Conservation (phyloP, 1,140 invertebrate genomes). For the Tyrophagus putrescentiae region DNA sequence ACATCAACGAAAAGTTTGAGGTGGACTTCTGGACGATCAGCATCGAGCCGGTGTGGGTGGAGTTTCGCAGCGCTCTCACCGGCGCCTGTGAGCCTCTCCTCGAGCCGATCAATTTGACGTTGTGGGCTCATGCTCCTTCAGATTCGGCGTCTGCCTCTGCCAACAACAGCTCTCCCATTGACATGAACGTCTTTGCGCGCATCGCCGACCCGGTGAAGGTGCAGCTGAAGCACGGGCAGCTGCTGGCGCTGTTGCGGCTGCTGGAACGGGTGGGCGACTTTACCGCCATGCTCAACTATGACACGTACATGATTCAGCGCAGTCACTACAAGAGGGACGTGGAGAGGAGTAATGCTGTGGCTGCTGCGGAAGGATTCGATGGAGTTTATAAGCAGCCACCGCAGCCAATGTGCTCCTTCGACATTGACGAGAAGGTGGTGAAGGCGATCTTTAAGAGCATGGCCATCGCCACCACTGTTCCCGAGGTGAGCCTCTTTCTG, state of each 20-base stretch:
- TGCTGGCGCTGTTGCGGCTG: slow-evolving; percentile 18
- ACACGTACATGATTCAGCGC: slow-evolving; percentile 19
- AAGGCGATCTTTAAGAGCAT: slow-evolving; percentile 3
- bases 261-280: slow-evolving; percentile 21
- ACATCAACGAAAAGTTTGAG: background rate
- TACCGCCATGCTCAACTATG: background rate
- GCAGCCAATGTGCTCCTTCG: background rate
- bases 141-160: background rate
- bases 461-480: slow-evolving; percentile 10
- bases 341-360: background rate
- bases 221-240: slow-evolving; percentile 20
- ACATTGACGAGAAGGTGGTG: background rate
- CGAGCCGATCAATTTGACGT: slow-evolving; percentile 8
- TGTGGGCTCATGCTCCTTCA: background rate
- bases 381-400: too few relatives aligned
- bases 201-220: slow-evolving; percentile 10
- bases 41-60: slow-evolving; percentile 22
- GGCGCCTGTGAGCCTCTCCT: slow-evolving; percentile 5
- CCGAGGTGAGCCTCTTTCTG: slow-evolving; percentile 2
- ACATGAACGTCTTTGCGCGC: slow-evolving; percentile 12
- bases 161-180: background rate
- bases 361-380: too few relatives aligned
- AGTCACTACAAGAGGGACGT: background rate
- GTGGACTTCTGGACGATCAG: slow-evolving; percentile 14
- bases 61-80: background rate